Evolutionary conservation across 2,113 vertebrate genomes (phyloP), one percentile per base, ranked within the genome.

Genomic region (Isurus oxyrinchus): DNA sequence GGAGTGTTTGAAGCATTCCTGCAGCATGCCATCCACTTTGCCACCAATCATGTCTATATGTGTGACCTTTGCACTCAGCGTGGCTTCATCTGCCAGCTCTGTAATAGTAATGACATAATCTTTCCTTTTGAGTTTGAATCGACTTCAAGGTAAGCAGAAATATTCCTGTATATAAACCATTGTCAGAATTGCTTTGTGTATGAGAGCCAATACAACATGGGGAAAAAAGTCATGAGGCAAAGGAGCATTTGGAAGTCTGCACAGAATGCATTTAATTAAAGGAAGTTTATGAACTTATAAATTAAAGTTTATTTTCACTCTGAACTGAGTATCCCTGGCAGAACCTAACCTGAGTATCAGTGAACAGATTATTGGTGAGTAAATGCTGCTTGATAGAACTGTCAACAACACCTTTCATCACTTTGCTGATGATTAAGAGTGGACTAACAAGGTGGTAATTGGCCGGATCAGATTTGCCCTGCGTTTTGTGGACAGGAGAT

Each of bases 21-120:
- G 14, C 97, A 97, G 96, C 97, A 97, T 0, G 97, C 99, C 96
- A 96, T 98, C 0, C 98, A 99, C 96, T 98, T 98, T 0, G 98
- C 98, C 0, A 98, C 98, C 96, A 98, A 97, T 53, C 99, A 99
- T 0, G 98, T 99, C 96, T 98, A 98, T 97, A 98, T 97, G 97
- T 99, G 99, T 0, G 98, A 99, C 97, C 98, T 99, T 40, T 99
- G 99, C 97, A 99, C 98, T 8, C 99, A 99, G 97, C 98, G 98
- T 0, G 99, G 99, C 91, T 99, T 99, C 97, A 99, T 99, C 97
- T 99, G 99, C 97, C 99, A 99, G 98, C 98, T 99, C 96, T 99
- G 99, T 97, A 98, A 98, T 96, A 96, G 97, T 8, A 96, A 98
- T 0, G 97, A 98, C 97, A 99, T 99, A 97, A 98, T 99, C 97